Conservation (phyloP, 2,113 vertebrate species). For the Glareola pratincola region DNA sequence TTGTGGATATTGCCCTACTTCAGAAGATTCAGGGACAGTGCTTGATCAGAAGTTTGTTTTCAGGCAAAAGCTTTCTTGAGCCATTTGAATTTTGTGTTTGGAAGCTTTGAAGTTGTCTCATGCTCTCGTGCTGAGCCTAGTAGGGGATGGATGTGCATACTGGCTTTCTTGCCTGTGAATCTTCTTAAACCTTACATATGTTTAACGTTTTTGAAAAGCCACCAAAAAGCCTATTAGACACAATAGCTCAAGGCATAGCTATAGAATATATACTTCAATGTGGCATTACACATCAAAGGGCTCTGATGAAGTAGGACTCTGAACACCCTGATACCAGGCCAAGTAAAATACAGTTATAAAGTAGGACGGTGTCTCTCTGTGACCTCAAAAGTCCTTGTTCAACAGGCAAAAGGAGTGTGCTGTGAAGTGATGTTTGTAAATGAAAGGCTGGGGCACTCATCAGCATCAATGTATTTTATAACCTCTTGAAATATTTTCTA, state of each 20-base stretch:
- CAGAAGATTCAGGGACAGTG: neutral
- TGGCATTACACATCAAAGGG: constrained; percentile 20
- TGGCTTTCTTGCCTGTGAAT: neutral
- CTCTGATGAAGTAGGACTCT: neutral
- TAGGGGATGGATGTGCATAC: neutral
- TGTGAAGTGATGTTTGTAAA: neutral
- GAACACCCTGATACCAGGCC: neutral
- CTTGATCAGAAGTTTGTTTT: constrained; percentile 1
- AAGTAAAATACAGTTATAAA: constrained; percentile 11
- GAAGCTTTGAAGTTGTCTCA: constrained; percentile 27
- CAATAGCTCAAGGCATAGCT: constrained; percentile 15
- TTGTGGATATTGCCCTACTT: neutral
- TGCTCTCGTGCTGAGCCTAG: neutral
- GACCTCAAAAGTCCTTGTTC: neutral
- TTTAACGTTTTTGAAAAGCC: constrained; percentile 20
- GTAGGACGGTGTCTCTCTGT: neutral
- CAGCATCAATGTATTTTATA: neutral
- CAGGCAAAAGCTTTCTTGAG: neutral
- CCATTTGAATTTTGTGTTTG: neutral
- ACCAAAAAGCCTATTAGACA: constrained; percentile 11
- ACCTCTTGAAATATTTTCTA: neutral
- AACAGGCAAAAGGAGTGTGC: neutral
- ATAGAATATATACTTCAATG: neutral
- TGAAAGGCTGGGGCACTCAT: neutral
- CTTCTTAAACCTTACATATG: neutral